phyloP scores from a whole-genome alignment of 2,888 invertebrate genomes.

The Julus scanicus region DNA sequence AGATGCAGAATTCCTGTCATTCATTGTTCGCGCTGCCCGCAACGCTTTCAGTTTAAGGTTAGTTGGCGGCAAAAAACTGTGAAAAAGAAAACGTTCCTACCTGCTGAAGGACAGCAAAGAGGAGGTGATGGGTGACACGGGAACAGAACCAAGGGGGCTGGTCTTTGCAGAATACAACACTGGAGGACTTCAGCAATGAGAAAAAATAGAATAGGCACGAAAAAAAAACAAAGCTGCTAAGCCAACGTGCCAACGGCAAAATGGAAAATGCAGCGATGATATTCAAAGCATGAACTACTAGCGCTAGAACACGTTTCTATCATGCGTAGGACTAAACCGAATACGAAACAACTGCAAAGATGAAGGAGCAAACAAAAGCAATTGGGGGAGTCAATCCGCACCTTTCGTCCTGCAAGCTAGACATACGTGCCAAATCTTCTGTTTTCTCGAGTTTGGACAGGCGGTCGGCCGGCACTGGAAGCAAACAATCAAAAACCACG shows the following conservation, averaged over 20 bases:
- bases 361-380: neutral
- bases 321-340: slow-evolving; percentile 53
- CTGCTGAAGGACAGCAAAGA: slow-evolving; percentile 72
- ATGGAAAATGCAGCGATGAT: slow-evolving; percentile 54
- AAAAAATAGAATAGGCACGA: slow-evolving; percentile 44
- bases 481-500: neutral
- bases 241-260: slow-evolving; percentile 54
- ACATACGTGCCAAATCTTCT: slow-evolving; percentile 62
- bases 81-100: slow-evolving; percentile 65
- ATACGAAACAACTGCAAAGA: slow-evolving; percentile 48
- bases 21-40: neutral
- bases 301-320: slow-evolving; percentile 10
- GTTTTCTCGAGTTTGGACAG: slow-evolving; percentile 57
- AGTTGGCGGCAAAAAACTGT: slow-evolving; percentile 48
- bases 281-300: neutral
- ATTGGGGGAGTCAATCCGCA: slow-evolving; percentile 61
- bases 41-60: slow-evolving; percentile 60
- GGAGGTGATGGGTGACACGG: slow-evolving; percentile 73
- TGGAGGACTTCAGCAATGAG: slow-evolving; percentile 56
- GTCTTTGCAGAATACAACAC: slow-evolving; percentile 61
- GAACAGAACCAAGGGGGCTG: slow-evolving; percentile 63
- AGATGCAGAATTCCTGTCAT: slow-evolving; percentile 41
- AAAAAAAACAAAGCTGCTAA: slow-evolving; percentile 58
- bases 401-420: slow-evolving; percentile 69
- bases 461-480: slow-evolving; percentile 60